Evolutionary conservation across 2,797 vertebrate genomes (phyloP), one percentile per base, ranked within the genome.

Genomic region (Notolepis coatsorum): DNA sequence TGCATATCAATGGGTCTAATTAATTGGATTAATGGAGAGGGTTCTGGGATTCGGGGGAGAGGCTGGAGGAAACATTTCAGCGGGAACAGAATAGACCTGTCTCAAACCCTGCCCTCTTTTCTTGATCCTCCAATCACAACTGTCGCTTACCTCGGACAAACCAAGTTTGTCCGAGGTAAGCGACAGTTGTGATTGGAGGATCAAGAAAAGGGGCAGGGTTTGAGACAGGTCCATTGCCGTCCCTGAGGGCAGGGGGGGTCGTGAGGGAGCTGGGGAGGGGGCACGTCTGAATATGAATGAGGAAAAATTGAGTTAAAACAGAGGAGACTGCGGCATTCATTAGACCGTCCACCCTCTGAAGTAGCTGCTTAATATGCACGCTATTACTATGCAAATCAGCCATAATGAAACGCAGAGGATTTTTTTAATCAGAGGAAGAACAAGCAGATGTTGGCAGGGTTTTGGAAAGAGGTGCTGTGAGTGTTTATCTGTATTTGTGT

Each of bases 21-120:
- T 98, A 96, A 96, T 96, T 96, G 95, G 96, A 96, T 97, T 97
- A 97, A 96, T 96, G 93, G 95, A 93, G 93, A 93, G 94, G 93
- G 93, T 91, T 93, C 92, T 92, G 93, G 93, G 95, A 95, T 95
- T 93, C 94, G 89, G 93, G 87, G 93, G 78, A 83, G 80, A 93
- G 92, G 92, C 93, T 93, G 84, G 85, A 89, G 93, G 90, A 88
- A 93, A 93, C 90, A 86, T 95, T 95, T 95, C 93, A 93, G 91
- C 92, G 93, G 94, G 94, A 94, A 89, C 92, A 85, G 92, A 93
- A 93, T n/a, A n/a, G n/a, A n/a, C n/a, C n/a, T n/a, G n/a, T n/a
- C n/a, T n/a, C n/a, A n/a, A n/a, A n/a, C n/a, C n/a, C n/a, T n/a
- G n/a, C n/a, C n/a, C n/a, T n/a, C n/a, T n/a, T n/a, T n/a, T n/a